Percentiles rank a stretch among this genome's conserved stretches.
phyloP scores from a whole-genome alignment of 2,113 vertebrate species.

The Galemys pyrenaicus region DNA sequence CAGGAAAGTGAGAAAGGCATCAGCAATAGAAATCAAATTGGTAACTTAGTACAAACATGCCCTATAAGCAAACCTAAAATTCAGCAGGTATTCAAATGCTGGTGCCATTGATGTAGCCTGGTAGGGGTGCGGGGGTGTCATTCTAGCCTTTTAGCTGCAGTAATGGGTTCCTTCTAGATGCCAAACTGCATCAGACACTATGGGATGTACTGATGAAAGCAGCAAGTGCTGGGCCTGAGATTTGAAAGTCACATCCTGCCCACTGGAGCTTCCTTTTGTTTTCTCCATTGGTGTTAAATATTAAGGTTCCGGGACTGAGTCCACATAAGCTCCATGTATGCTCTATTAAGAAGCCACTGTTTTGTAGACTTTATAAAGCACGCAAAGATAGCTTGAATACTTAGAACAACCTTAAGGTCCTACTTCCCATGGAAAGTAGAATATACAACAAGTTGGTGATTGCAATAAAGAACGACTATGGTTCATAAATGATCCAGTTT shows the following conservation, averaged over 20 bases:
- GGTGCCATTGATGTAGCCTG: accelerated
- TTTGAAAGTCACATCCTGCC: background rate
- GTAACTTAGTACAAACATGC: background rate
- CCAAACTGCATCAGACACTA: background rate
- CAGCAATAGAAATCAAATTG: background rate
- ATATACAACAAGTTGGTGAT: background rate
- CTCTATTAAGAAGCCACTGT: background rate
- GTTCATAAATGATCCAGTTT: background rate
- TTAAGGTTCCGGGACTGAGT: background rate
- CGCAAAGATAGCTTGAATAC: background rate
- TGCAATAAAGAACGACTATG: background rate
- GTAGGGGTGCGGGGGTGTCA: no score
- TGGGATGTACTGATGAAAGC: background rate
- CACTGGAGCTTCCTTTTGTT: background rate
- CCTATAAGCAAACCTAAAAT: background rate
- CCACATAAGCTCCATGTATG: accelerated
- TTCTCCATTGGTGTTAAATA: background rate
- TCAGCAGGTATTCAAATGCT: background rate
- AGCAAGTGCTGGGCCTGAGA: background rate
- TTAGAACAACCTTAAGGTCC: background rate
- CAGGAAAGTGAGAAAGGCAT: background rate
- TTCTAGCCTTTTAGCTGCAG: background rate
- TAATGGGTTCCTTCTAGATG: accelerated
- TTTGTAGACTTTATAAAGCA: background rate
- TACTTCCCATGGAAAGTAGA: background rate